Percentiles rank a stretch among this genome's conserved stretches.
Conservation (phyloP, 2,888 invertebrate species). For the Netelia melanura region DNA sequence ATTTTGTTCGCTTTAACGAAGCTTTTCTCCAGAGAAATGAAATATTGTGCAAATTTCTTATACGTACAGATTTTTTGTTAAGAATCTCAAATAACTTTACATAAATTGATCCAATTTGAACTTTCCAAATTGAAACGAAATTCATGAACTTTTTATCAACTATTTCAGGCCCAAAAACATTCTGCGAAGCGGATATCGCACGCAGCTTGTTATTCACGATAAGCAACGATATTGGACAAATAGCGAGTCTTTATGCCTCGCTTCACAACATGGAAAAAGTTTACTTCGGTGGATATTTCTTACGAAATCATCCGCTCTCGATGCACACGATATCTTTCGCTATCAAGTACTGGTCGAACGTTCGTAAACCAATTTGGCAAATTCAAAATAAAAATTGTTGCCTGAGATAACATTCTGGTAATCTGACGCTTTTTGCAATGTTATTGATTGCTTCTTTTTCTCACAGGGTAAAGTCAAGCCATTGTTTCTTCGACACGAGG, state of each 20-base stretch:
- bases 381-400: neutral
- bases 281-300: conserved; percentile 90
- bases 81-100: too few relatives aligned
- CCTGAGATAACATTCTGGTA: too few relatives aligned
- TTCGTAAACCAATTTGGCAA: conserved; percentile 70
- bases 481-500: conserved; percentile 89
- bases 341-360: conserved; percentile 89
- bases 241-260: conserved; percentile 89
- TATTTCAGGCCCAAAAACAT: conserved; percentile 77
- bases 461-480: conserved; percentile 87
- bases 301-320: conserved; percentile 89
- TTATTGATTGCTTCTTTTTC: conserved; percentile 16
- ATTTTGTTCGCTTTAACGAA: too few relatives aligned
- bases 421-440: neutral
- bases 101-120: neutral
- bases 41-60: neutral
- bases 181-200: conserved; percentile 87
- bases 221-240: conserved; percentile 90
- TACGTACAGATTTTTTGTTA: too few relatives aligned
- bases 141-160: neutral
- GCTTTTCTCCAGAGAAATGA: conserved; percentile 4
- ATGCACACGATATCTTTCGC: conserved; percentile 90
- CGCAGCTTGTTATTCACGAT: conserved; percentile 88
- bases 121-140: neutral
- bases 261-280: conserved; percentile 87